phyloP scores from a whole-genome alignment of 1,140 invertebrate species.

The Polyergus mexicanus region DNA sequence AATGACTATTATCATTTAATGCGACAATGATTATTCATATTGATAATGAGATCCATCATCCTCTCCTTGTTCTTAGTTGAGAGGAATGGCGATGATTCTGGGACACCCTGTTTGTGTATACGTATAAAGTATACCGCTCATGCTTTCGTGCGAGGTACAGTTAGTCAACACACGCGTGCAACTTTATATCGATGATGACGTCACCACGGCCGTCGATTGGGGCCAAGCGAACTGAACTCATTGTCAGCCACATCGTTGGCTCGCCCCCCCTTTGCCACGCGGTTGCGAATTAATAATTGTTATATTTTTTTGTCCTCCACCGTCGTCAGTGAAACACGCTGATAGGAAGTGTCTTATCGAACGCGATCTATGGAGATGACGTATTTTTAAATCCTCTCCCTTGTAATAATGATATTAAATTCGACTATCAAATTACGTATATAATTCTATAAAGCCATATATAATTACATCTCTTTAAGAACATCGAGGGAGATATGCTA shows the following conservation, averaged over 20 bases:
- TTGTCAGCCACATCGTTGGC: slow-evolving; percentile 60
- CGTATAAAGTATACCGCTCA: slow-evolving; percentile 26
- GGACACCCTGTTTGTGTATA: slow-evolving; percentile 38
- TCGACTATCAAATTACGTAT: slow-evolving; percentile 5
- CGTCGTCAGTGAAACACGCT: slow-evolving; percentile 25
- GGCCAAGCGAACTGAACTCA: slow-evolving; percentile 64
- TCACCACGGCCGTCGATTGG: slow-evolving; percentile 64
- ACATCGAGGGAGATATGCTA: too few species aligned
- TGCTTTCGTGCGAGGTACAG: slow-evolving; percentile 69
- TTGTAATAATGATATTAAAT: slow-evolving; percentile 9
- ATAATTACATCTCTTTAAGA: not conserved
- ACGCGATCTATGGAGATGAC: slow-evolving; percentile 19
- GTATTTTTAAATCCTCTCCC: slow-evolving; percentile 2
- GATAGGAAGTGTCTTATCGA: slow-evolving; percentile 46
- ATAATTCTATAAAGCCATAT: too few species aligned
- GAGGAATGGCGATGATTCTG: slow-evolving; percentile 46
- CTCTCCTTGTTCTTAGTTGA: slow-evolving; percentile 19
- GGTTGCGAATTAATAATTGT: slow-evolving; percentile 58
- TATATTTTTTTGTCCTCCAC: slow-evolving; percentile 60
- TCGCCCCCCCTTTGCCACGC: slow-evolving; percentile 54
- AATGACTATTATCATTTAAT: not conserved
- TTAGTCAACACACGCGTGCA: slow-evolving; percentile 70
- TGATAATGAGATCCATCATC: slow-evolving; percentile 12
- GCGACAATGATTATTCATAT: not conserved
- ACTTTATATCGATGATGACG: slow-evolving; percentile 75